Conservation (phyloP, 1,140 invertebrate species). For the Globodera rostochiensis region DNA sequence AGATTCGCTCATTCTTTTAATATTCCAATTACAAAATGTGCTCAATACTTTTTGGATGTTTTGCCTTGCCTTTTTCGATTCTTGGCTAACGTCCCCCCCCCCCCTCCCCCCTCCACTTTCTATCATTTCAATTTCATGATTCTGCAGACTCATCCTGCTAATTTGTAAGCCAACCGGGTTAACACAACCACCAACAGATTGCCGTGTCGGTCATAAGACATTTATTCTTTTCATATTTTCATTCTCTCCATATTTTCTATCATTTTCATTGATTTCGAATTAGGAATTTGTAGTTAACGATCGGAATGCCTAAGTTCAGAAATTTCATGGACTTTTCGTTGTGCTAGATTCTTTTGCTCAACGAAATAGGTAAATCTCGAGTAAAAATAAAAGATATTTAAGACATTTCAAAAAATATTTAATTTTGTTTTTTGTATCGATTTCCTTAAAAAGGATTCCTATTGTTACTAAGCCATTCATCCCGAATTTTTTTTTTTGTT, state of each 20-base stretch:
- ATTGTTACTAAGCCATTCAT: no score
- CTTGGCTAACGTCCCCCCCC: neutral
- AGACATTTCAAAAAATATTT: no score
- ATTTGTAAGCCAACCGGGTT: neutral
- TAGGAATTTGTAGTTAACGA: neutral
- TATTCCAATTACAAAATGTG: neutral
- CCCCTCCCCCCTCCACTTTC: neutral
- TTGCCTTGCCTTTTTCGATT: neutral
- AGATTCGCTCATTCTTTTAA: neutral
- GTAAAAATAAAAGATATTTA: no score
- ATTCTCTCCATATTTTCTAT: neutral
- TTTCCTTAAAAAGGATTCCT: no score
- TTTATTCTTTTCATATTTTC: neutral
- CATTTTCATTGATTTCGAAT: neutral
- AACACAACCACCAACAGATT: neutral
- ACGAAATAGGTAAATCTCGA: no score
- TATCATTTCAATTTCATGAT: neutral
- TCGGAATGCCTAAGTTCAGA: neutral
- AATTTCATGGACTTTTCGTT: no score
- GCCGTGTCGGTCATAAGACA: neutral
- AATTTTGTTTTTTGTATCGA: no score
- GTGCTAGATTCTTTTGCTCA: no score
- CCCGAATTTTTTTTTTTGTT: no score
- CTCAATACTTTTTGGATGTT: neutral
- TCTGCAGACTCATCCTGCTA: neutral